Percentiles rank a stretch among this genome's conserved stretches.
These are phyloP conservation scores for Crambe crambe DNA, from an alignment of 37 sponge, comb jelly and placozoan genomes.

Conservation along the genomic window DNA sequence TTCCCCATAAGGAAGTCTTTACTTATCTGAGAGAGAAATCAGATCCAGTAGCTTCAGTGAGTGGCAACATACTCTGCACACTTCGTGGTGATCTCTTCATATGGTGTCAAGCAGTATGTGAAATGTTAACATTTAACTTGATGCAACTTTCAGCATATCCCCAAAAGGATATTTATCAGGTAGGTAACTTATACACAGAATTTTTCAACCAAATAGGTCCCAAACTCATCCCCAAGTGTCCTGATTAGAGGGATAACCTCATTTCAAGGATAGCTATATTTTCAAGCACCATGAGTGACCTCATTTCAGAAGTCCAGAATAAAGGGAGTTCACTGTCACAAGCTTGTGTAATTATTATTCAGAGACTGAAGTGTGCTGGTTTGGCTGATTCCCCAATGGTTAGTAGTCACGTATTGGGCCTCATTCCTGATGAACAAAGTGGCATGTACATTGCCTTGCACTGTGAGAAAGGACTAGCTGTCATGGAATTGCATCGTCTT, in stretches of 20 bases:
- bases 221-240: too few species aligned
- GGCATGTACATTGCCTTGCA: slow-evolving; percentile 35
- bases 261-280: too few species aligned
- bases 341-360: too few species aligned
- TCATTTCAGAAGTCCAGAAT: too few species aligned
- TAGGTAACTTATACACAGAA: not conserved
- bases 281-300: too few species aligned
- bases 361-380: slow-evolving; percentile 25
- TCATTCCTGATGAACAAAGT: slow-evolving; percentile 26
- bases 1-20: slow-evolving; percentile 27
- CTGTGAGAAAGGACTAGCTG: slow-evolving; percentile 18
- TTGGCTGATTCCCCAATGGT: not conserved
- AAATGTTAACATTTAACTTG: slow-evolving; percentile 56
- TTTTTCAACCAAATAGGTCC: too few species aligned
- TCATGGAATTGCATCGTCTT: slow-evolving; percentile 23
- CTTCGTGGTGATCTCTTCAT: slow-evolving; percentile 63
- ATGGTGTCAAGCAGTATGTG: slow-evolving; percentile 27
- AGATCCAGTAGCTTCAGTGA: not conserved
- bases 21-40: slow-evolving; percentile 9
- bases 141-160: slow-evolving; percentile 37
- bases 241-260: too few species aligned
- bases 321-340: too few species aligned
- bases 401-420: not conserved
- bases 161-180: slow-evolving; percentile 16
- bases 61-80: slow-evolving; percentile 47